Conservation (phyloP, 2,888 invertebrate genomes). For the Galerucella nymphaeae region DNA sequence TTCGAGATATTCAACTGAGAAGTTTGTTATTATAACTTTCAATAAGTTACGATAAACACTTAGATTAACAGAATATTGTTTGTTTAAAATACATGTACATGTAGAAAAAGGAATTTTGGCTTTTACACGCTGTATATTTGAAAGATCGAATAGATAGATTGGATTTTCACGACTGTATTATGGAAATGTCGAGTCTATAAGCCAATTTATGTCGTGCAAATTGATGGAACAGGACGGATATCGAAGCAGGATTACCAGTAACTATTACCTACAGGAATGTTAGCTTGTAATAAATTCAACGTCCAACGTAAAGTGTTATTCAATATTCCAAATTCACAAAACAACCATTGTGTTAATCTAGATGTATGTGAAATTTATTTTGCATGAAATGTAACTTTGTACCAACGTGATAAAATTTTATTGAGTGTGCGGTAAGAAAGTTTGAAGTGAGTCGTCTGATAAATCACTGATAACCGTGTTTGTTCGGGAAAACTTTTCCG, state of each 20-base stretch:
- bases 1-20: neutral
- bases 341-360: too few species aligned
- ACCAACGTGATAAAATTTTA: slow-evolving; percentile 1
- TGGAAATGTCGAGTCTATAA: slow-evolving; percentile 38
- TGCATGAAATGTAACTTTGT: neutral
- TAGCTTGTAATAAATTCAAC: slow-evolving; percentile 20
- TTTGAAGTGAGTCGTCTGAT: neutral
- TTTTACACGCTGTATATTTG: neutral
- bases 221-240: slow-evolving; percentile 40
- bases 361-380: too few species aligned
- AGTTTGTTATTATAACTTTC: neutral
- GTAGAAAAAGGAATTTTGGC: too few species aligned
- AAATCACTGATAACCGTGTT: slow-evolving; percentile 5
- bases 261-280: slow-evolving; percentile 35
- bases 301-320: neutral
- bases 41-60: too few species aligned
- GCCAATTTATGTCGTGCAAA: slow-evolving; percentile 42
- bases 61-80: too few species aligned
- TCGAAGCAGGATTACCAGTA: slow-evolving; percentile 36
- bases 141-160: slow-evolving; percentile 29
- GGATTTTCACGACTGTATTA: slow-evolving; percentile 38
- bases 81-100: too few species aligned
- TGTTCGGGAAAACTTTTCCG: neutral
- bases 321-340: slow-evolving; percentile 15
- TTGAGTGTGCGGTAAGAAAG: neutral